These are phyloP conservation scores for Mesaphorura yosii DNA, from an alignment of 1,140 invertebrate genomes.

Conservation along the genomic window DNA sequence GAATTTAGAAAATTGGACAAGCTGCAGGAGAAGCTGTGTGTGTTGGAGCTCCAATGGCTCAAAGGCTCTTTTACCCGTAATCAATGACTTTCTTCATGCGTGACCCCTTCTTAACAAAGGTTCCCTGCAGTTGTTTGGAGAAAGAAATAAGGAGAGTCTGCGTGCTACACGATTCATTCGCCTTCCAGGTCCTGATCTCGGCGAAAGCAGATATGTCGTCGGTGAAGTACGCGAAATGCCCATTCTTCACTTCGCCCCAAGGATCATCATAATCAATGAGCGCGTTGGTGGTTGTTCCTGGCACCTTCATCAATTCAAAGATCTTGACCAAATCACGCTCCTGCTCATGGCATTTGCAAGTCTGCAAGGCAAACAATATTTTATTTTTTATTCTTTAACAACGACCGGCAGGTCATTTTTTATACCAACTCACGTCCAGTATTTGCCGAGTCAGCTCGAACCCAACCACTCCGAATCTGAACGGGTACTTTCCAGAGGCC, in stretches of 20 bases:
- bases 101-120: background rate
- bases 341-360: background rate
- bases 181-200: background rate
- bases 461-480: background rate
- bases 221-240: background rate
- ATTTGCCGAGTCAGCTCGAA: background rate
- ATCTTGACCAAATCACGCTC: background rate
- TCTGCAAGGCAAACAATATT: background rate
- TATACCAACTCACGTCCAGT: background rate
- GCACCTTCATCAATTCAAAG: too few species aligned
- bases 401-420: background rate
- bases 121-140: background rate
- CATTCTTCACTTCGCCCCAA: too few species aligned
- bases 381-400: background rate
- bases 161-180: background rate
- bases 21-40: too few species aligned
- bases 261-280: background rate
- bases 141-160: background rate
- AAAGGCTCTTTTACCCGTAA: too few species aligned
- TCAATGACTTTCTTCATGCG: background rate
- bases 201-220: background rate
- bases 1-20: too few species aligned
- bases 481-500: background rate
- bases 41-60: too few species aligned
- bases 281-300: background rate